Base-by-base conservation (phyloP, 92 coral and sea anemone genomes). In the Siderastrea siderea region DNA sequence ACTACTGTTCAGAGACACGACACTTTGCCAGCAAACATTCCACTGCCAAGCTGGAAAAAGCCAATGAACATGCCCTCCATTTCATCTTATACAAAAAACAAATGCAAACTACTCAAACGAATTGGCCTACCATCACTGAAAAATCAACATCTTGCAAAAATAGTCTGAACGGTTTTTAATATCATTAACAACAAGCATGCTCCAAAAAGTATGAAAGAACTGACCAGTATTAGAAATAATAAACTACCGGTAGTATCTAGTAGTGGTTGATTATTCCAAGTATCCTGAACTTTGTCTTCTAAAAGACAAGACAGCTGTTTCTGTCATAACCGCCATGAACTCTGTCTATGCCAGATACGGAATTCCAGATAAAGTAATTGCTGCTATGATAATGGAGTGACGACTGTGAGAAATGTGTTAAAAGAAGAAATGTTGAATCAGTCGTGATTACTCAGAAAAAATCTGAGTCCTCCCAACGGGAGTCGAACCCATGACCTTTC, bases 291-390 rank as follows among this genome's bases (percentile, higher is more conserved):
- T 64, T 66, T 49, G 74, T 52, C 82, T 75, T 13, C 8, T 85
- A 80, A 62, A n/a, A 51, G 89, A 85, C 68, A 85, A 85, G 79
- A 65, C 82, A 49, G 61, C 75, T 13, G 51, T 12, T 10, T 48
- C 77, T 63, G 76, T 75, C 43, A 75, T 87, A 6, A 80, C 91
- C 1, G 59, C 46, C 54, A 70, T 80, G 86, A 87, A 87, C 51
- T 87, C 86, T 9, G 44, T 59, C 4, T 87, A 78, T 87, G 87
- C 91, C 2, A 51, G 87, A 46, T 87, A 80, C 49, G 82, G 91
- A 19, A 87, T 87, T 69, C 90, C 90, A 7, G 90, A 87, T 60
- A 72, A 80, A 57, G 61, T 80, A 10, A 48, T 86, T 55, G 64
- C 67, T 47, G 81, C 62, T 79, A 84, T n/a, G n/a, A n/a, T n/a